phyloP scores from a whole-genome alignment of 1,140 invertebrate genomes.

The Drosophila jambulina region DNA sequence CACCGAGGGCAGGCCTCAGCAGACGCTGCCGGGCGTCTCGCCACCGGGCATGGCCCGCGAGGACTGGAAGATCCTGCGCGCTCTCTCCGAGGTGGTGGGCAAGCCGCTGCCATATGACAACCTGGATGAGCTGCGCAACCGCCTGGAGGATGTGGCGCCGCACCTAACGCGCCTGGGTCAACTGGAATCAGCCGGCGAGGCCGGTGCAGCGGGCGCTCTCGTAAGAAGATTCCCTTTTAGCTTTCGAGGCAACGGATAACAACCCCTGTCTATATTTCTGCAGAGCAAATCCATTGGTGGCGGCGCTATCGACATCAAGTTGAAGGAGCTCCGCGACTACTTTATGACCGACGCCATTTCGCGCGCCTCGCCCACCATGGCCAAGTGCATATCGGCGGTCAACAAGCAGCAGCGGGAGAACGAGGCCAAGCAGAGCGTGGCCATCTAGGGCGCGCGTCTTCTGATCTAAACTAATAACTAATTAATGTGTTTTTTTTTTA shows the following conservation, averaged over 20 bases:
- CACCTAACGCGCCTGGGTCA: constrained; percentile 94
- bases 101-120: constrained; percentile 95
- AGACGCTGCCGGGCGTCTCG: constrained; percentile 95
- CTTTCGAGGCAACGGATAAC: background rate
- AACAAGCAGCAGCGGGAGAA: constrained; percentile 86
- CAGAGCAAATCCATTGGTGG: constrained; percentile 86
- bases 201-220: constrained; percentile 89
- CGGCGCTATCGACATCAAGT: constrained; percentile 89
- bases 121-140: constrained; percentile 92
- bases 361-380: constrained; percentile 99
- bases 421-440: constrained; percentile 65
- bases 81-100: constrained; percentile 91
- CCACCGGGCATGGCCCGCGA: constrained; percentile 97
- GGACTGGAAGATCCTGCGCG: constrained; percentile 98
- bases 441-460: constrained; percentile 50
- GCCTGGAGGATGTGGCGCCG: constrained; percentile 95
- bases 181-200: constrained; percentile 93
- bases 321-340: constrained; percentile 95
- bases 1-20: constrained; percentile 98
- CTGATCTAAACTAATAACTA: constrained; percentile 72
- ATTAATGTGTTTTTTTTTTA: constrained; percentile 70
- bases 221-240: constrained; percentile 84
- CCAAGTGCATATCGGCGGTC: constrained; percentile 97
- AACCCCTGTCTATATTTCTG: background rate
- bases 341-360: constrained; percentile 99